Base-by-base conservation (phyloP, 1,140 invertebrate species). In the Apis laboriosa region DNA sequence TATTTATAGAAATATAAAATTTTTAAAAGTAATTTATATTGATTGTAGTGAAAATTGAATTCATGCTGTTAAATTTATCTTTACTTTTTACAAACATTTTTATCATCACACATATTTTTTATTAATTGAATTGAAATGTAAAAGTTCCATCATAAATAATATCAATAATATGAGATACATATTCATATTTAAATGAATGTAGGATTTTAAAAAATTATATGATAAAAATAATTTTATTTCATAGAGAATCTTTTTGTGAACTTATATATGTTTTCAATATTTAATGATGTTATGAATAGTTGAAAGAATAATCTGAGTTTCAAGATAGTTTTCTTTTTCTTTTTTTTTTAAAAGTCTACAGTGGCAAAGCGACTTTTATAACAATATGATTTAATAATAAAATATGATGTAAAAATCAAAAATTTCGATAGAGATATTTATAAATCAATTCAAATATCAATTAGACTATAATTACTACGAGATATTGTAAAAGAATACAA, bases 171-270 rank as follows among this genome's bases (percentile, higher is more conserved):
- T n/a, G 21, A 55, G 17, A 58, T 34, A 64, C 55, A 34, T 34
- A 34, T 34, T 34, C 34, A 34, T 4, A 56, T n/a, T 55, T 43
- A 21, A 17, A 21, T 28, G 71, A 43, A 51, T 21, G 19, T 15
- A 24, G n/a, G 73, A 83, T 64, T 63, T 74, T 68, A 64, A 70
- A 86, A 87, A 87, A 87, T 85, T 60, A 56, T n/a, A 60, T 19
- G 66, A 70, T 58, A 77, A 86, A 87, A 87, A 86, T 84, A 86
- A 87, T 51, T 77, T 74, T 74, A 61, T 83, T 77, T 86, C 60
- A 83, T 64, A 53, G 28, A 43, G 34, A 53, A 67, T 17, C 51
- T 55, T 64, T 43, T 34, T 17, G 55, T 60, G 55, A 75, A 83
- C 60, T 81, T 79, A 77, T 61, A 63, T 9, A 1, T 60, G 63